Percentiles rank a stretch among this genome's conserved stretches.
Evolutionary conservation across 2,888 invertebrate genomes (phyloP).

Genomic region (Helicoverpa assulta): DNA sequence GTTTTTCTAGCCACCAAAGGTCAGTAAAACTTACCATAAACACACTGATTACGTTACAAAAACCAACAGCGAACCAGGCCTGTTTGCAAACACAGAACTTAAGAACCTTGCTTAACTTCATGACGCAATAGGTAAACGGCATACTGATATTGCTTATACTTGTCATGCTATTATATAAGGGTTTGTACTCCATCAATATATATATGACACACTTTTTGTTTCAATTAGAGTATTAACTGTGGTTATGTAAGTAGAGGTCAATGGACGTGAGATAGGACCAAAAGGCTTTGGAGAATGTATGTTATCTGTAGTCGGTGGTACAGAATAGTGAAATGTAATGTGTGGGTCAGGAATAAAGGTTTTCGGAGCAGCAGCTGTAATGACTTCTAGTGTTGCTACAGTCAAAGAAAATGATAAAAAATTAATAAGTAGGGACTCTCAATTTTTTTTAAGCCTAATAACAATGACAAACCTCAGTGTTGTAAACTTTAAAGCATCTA

Average conservation of each 20-base stretch:
- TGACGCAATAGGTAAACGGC: conserved; percentile 47
- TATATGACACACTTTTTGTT: conserved; percentile 56
- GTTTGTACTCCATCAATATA: conserved; percentile 48
- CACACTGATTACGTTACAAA: conserved; percentile 21
- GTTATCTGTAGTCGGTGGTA: background rate
- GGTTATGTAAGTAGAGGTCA: conserved; percentile 38
- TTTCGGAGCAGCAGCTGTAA: background rate
- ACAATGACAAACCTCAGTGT: no score
- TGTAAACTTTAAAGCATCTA: no score
- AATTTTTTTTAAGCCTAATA: no score
- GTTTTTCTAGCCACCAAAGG: conserved; percentile 14
- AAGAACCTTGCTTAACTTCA: conserved; percentile 37
- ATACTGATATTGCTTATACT: conserved; percentile 35
- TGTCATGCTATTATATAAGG: conserved; percentile 55
- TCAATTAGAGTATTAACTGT: conserved; percentile 50
- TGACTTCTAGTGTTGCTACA: no score
- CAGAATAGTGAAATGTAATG: background rate
- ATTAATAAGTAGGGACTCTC: background rate
- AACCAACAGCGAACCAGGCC: conserved; percentile 16
- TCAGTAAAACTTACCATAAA: conserved; percentile 15
- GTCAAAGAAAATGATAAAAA: background rate
- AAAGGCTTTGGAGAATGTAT: background rate
- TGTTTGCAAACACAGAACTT: conserved; percentile 34
- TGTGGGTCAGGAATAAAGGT: background rate
- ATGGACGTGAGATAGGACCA: background rate